Evolutionary conservation across 2,888 invertebrate genomes (phyloP).

Genomic region (Meteorus cinctellus): DNA sequence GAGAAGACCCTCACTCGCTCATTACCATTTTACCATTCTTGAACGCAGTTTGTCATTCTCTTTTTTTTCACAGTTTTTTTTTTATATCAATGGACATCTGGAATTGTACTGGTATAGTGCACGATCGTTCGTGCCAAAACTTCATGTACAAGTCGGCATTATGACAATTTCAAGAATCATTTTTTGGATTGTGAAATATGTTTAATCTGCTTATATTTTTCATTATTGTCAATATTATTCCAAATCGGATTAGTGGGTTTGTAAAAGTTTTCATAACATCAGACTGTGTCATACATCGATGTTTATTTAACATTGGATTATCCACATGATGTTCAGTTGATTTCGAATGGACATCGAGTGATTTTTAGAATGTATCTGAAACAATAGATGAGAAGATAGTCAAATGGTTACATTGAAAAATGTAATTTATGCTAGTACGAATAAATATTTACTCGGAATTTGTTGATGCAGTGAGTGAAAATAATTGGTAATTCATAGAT

Average conservation of each 20-base stretch:
- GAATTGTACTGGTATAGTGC: too few species aligned
- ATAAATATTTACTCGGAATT: neutral
- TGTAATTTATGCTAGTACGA: neutral
- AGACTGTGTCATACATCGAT: neutral
- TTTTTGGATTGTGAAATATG: neutral
- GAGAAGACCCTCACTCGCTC: neutral
- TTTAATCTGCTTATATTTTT: neutral
- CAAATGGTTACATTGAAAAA: neutral
- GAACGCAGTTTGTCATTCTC: neutral
- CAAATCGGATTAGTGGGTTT: neutral
- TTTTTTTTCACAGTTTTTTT: neutral
- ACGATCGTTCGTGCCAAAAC: too few species aligned
- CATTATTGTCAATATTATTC: neutral
- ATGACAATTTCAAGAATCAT: too few species aligned
- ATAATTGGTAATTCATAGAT: neutral
- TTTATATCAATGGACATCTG: neutral
- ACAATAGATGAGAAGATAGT: neutral
- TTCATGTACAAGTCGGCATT: too few species aligned
- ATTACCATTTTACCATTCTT: constrained; percentile 4
- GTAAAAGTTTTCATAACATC: neutral
- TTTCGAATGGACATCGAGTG: neutral
- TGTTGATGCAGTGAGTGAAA: neutral
- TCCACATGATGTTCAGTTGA: neutral
- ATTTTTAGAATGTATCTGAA: neutral
- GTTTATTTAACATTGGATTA: constrained; percentile 1